These are phyloP conservation scores for Gadopsis marmoratus DNA, from an alignment of 2,797 vertebrate genomes.

Conservation along the genomic window DNA sequence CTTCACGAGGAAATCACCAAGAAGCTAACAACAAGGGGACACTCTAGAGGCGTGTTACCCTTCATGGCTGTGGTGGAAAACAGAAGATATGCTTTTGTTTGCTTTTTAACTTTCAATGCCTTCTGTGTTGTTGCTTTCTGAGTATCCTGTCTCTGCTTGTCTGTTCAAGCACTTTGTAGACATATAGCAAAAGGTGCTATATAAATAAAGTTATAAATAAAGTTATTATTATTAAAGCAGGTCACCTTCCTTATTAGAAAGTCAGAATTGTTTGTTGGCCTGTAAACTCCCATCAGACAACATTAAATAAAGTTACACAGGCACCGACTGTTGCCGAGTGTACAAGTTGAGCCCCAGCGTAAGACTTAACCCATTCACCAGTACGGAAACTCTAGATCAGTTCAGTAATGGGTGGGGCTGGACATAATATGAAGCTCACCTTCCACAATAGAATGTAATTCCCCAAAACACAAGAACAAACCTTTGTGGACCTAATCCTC, in stretches of 20 bases:
- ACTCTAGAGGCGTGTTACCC: slow-evolving; percentile 19
- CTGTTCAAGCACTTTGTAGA: no score
- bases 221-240: slow-evolving; percentile 2
- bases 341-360: background rate
- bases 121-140: no score
- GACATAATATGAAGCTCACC: slow-evolving; percentile 36
- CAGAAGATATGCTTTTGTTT: background rate
- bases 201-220: no score
- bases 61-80: slow-evolving; percentile 14
- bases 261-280: slow-evolving; percentile 14
- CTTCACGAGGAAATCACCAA: slow-evolving; percentile 33
- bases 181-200: no score
- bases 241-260: slow-evolving; percentile 27
- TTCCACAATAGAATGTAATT: slow-evolving; percentile 45
- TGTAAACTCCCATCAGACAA: slow-evolving; percentile 38
- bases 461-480: slow-evolving; percentile 9
- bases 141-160: no score
- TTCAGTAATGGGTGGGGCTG: slow-evolving; percentile 44
- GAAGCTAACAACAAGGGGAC: slow-evolving; percentile 24
- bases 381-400: slow-evolving; percentile 37
- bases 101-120: no score
- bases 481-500: slow-evolving; percentile 18
- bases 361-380: slow-evolving; percentile 2
- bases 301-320: slow-evolving; percentile 28
- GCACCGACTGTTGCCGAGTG: slow-evolving; percentile 11